phyloP scores from a whole-genome alignment of 1,140 invertebrate genomes.

The Heliothis subflexa region DNA sequence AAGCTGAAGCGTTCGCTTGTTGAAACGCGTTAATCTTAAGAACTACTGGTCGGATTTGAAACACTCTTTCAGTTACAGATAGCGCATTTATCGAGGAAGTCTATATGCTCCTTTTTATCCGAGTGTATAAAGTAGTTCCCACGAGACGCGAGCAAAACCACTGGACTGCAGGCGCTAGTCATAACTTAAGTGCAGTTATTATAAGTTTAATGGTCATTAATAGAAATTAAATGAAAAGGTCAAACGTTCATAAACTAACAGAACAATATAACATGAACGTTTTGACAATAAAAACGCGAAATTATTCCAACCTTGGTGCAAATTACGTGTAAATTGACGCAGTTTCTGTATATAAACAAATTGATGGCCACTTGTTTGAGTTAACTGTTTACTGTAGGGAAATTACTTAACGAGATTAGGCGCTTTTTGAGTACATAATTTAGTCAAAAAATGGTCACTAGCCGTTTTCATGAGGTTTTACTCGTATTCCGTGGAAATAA shows the following conservation, averaged over 20 bases:
- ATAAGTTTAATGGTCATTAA: neutral
- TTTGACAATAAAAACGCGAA: conserved; percentile 4
- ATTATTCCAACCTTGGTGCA: conserved; percentile 28
- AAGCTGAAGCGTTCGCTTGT: no score
- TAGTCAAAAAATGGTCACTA: no score
- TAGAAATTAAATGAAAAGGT: neutral
- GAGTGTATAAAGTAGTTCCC: no score
- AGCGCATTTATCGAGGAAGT: no score
- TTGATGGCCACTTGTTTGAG: conserved; percentile 33
- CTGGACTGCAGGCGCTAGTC: no score
- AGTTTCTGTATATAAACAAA: conserved; percentile 29
- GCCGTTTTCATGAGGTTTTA: no score
- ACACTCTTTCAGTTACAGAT: no score
- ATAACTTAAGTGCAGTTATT: neutral
- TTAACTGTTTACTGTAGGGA: conserved; percentile 15
- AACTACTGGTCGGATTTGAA: no score
- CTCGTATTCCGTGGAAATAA: no score
- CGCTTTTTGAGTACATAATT: neutral
- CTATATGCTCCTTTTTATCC: no score
- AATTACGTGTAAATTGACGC: conserved; percentile 32
- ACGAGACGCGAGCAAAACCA: no score
- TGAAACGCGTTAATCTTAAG: no score
- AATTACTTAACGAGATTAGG: conserved; percentile 19
- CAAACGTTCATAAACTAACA: neutral
- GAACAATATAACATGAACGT: neutral